phyloP scores from a whole-genome alignment of 1,140 invertebrate species.

The Leptinotarsa texana region DNA sequence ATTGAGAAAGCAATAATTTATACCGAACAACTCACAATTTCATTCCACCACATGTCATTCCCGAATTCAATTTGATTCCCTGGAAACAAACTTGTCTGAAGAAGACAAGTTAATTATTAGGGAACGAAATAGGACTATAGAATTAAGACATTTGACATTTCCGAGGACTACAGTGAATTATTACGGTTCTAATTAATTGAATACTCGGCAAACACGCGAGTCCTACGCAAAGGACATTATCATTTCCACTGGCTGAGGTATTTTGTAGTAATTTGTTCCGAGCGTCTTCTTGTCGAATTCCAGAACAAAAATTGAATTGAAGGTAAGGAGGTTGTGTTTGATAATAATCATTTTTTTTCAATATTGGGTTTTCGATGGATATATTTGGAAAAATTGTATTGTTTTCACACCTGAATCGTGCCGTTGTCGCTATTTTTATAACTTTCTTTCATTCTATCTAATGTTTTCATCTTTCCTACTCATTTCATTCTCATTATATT shows the following conservation, averaged over 20 bases:
- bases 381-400: too few relatives aligned
- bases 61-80: conserved; percentile 23
- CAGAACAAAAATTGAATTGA: not conserved
- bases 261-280: not conserved
- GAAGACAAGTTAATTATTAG: conserved; percentile 30
- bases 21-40: not conserved
- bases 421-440: too few relatives aligned
- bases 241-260: not conserved
- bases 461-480: too few relatives aligned
- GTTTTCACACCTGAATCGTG: too few relatives aligned
- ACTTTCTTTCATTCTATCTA: too few relatives aligned
- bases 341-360: too few relatives aligned
- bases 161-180: conserved; percentile 50
- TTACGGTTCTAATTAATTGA: conserved; percentile 51
- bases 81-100: conserved; percentile 23
- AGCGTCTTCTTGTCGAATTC: not conserved
- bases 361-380: too few relatives aligned
- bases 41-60: conserved; percentile 14
- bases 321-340: too few relatives aligned
- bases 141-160: conserved; percentile 52
- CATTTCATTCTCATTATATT: too few relatives aligned
- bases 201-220: conserved; percentile 38
- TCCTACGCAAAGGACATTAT: conserved; percentile 4
- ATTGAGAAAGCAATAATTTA: not conserved
- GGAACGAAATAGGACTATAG: conserved; percentile 43